phyloP scores from a whole-genome alignment of 1,140 invertebrate genomes.

The Metopolophium dirhodum region DNA sequence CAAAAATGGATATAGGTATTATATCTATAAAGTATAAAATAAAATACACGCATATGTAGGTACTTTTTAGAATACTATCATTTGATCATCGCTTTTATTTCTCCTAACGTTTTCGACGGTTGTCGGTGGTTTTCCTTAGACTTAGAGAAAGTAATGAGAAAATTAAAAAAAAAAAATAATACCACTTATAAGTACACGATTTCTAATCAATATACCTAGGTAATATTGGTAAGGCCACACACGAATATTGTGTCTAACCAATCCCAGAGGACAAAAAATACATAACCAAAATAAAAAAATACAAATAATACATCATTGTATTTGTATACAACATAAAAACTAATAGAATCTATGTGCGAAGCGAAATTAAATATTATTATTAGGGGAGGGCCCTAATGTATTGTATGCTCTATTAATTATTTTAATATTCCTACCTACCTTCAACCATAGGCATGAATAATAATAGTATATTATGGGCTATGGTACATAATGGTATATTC shows the following conservation, averaged over 20 bases:
- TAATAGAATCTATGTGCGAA: background rate
- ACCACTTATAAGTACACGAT: background rate
- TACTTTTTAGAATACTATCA: background rate
- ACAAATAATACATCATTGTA: background rate
- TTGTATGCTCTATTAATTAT: background rate
- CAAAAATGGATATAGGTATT: too few species aligned
- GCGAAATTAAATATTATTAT: background rate
- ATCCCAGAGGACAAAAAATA: background rate
- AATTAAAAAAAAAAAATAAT: background rate
- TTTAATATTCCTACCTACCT: background rate
- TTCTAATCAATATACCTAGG: background rate
- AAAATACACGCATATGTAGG: background rate
- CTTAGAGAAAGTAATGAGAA: conserved; percentile 6
- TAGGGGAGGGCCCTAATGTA: background rate
- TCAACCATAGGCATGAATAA: background rate
- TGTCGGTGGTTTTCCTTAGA: background rate
- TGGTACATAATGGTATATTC: too few species aligned
- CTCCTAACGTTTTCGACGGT: background rate
- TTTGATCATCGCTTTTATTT: background rate
- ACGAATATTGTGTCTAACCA: background rate
- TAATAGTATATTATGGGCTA: background rate
- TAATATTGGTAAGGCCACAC: background rate
- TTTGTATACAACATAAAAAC: background rate
- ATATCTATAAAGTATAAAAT: background rate
- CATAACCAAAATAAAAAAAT: background rate